A percentile compares a stretch with the other conserved stretches of the same genome.
phyloP scores from a whole-genome alignment of 2,797 vertebrate species.

The Mergus octosetaceus region DNA sequence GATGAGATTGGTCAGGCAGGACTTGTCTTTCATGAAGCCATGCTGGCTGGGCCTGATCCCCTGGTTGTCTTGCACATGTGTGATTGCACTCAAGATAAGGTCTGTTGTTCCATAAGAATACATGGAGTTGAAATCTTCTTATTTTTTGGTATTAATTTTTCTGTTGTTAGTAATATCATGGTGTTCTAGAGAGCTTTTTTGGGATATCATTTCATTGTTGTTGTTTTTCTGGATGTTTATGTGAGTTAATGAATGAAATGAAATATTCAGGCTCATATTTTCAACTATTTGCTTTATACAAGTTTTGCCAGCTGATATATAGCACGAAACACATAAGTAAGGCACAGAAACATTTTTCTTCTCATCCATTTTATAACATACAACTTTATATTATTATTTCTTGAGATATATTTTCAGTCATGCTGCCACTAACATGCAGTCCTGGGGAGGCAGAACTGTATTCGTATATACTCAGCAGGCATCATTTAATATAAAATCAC shows the following conservation, averaged over 20 bases:
- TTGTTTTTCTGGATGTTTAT: background rate
- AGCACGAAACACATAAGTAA: background rate
- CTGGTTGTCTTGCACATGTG: too few species aligned
- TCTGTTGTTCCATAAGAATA: background rate
- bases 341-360: background rate
- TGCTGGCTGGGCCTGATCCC: too few species aligned
- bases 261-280: background rate
- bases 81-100: too few species aligned
- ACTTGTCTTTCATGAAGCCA: too few species aligned
- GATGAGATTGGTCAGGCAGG: too few species aligned
- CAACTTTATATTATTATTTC: background rate
- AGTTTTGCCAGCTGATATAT: background rate
- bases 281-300: background rate
- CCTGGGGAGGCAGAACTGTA: background rate
- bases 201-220: background rate
- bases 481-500: constrained; percentile 24
- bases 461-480: background rate
- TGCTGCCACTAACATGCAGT: background rate
- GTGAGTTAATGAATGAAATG: background rate
- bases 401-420: constrained; percentile 1
- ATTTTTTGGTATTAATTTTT: background rate
- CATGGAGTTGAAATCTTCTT: background rate
- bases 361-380: background rate
- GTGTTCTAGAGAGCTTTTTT: background rate
- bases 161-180: background rate